A percentile compares a stretch with the other conserved stretches of the same genome.
These are phyloP conservation scores for Bembecia ichneumoniformis DNA, from an alignment of 2,888 invertebrate genomes.

Conservation along the genomic window DNA sequence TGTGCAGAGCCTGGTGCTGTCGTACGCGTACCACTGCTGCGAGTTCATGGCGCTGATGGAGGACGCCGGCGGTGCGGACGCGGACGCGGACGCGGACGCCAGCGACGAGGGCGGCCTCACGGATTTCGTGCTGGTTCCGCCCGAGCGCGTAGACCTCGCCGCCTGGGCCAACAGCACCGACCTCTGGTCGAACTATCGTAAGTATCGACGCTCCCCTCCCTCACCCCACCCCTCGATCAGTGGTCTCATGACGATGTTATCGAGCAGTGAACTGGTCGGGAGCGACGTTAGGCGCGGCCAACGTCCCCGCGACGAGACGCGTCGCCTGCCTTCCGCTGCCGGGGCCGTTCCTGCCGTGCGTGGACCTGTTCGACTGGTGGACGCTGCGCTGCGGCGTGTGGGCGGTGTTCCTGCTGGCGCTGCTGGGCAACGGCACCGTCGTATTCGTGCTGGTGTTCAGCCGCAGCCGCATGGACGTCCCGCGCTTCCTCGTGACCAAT, in stretches of 20 bases:
- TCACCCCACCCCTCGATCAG: background rate
- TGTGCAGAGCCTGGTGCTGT: conserved; percentile 81
- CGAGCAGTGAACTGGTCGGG: conserved; percentile 13
- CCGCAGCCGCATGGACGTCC: conserved; percentile 95
- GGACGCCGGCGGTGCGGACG: conserved; percentile 74
- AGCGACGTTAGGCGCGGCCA: conserved; percentile 1
- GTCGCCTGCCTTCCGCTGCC: conserved; percentile 88
- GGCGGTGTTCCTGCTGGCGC: conserved; percentile 95
- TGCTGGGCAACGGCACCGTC: conserved; percentile 96
- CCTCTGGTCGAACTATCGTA: conserved; percentile 87
- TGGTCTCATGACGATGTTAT: background rate
- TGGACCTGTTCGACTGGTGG: conserved; percentile 98
- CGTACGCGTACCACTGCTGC: conserved; percentile 98
- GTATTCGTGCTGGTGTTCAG: conserved; percentile 94
- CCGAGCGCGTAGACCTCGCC: conserved; percentile 66
- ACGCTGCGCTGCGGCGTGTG: conserved; percentile 96
- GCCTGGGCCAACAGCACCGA: conserved; percentile 87
- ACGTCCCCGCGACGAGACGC: conserved; percentile 24
- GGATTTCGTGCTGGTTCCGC: conserved; percentile 55
- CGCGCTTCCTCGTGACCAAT: conserved; percentile 96
- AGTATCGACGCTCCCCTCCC: conserved; percentile 30
- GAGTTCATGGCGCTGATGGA: conserved; percentile 83
- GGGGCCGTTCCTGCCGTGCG: conserved; percentile 94
- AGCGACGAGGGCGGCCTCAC: conserved; percentile 41
- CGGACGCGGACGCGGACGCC: conserved; percentile 55